Conservation (phyloP, 2,113 vertebrate species). For the Cryptomyrus ogoouensis region DNA sequence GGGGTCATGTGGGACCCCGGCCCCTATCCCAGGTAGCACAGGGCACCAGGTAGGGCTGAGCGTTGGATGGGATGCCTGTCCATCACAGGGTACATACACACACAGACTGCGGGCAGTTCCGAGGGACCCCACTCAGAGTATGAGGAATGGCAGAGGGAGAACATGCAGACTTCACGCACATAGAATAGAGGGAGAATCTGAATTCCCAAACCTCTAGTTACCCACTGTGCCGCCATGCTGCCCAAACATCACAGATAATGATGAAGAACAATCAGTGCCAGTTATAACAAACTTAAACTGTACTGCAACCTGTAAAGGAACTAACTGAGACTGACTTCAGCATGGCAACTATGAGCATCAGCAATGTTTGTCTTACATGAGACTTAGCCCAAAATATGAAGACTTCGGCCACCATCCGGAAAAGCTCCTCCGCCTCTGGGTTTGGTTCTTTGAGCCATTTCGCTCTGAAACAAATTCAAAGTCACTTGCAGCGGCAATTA, state of each 20-base stretch:
- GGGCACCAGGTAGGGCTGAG: not conserved
- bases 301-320: not conserved
- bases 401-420: conserved; percentile 95
- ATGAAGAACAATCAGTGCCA: not conserved
- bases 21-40: not conserved
- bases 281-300: not conserved
- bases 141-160: not conserved
- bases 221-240: not conserved
- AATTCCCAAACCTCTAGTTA: not conserved
- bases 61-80: not conserved
- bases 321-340: not conserved
- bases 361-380: conserved; percentile 67
- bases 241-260: not conserved
- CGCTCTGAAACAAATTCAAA: conserved; percentile 61
- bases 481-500: not conserved
- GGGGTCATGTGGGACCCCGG: not conserved
- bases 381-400: conserved; percentile 98
- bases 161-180: not conserved
- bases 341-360: too few relatives aligned
- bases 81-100: not conserved
- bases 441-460: conserved; percentile 89
- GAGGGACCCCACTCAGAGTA: too few relatives aligned
- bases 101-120: not conserved
- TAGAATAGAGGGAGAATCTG: not conserved
- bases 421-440: conserved; percentile 81